Conservation (phyloP, 2,797 vertebrate species). For the Carapus acus region DNA sequence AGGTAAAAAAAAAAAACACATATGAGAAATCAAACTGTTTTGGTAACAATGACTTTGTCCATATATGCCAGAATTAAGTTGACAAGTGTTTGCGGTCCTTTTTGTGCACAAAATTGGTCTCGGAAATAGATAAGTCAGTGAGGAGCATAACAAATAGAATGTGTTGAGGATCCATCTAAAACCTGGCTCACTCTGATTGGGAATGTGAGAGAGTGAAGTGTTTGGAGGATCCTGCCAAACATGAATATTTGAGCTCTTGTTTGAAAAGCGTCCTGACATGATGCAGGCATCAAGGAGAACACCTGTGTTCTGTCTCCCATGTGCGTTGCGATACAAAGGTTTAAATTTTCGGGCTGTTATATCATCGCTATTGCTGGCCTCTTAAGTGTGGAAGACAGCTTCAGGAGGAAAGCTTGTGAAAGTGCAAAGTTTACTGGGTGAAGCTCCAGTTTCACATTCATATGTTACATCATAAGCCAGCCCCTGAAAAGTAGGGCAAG, state of each 20-base stretch:
- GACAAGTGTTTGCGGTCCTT: not conserved
- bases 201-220: slow-evolving; percentile 29
- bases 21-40: slow-evolving; percentile 8
- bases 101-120: not conserved
- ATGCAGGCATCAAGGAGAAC: slow-evolving; percentile 32
- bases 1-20: slow-evolving; percentile 72
- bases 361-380: slow-evolving; percentile 39
- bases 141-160: slow-evolving; percentile 1
- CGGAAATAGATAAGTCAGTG: slow-evolving; percentile 9
- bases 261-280: slow-evolving; percentile 51
- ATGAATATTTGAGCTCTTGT: slow-evolving; percentile 53
- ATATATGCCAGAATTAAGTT: slow-evolving; percentile 9
- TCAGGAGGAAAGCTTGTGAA: slow-evolving; percentile 13
- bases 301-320: slow-evolving; percentile 42
- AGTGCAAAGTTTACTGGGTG: slow-evolving; percentile 21
- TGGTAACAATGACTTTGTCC: not conserved
- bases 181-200: slow-evolving; percentile 1
- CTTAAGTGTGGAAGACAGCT: slow-evolving; percentile 18
- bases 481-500: slow-evolving; percentile 37
- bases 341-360: slow-evolving; percentile 42
- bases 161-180: not conserved
- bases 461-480: slow-evolving; percentile 34
- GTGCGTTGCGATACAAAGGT: slow-evolving; percentile 18
- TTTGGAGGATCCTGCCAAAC: slow-evolving; percentile 43
- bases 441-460: slow-evolving; percentile 15